A percentile compares a stretch with the other conserved stretches of the same genome.
phyloP scores from a whole-genome alignment of 2,888 invertebrate genomes.

The Nephrotoma appendiculata region DNA sequence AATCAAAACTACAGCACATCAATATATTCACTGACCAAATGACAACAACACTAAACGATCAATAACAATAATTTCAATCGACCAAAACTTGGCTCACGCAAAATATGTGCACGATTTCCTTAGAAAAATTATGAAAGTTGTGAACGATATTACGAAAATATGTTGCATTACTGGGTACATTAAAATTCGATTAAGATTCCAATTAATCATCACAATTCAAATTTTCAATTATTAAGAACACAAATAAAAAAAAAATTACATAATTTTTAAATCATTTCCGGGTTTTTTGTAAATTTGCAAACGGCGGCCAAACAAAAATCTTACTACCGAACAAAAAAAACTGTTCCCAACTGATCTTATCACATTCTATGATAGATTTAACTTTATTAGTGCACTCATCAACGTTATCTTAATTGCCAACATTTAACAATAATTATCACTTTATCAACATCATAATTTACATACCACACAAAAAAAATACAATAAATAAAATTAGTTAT shows the following conservation, averaged over 20 bases:
- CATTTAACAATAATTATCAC: background rate
- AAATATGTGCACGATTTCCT: background rate
- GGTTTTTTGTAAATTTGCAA: background rate
- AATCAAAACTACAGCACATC: background rate
- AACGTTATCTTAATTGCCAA: background rate
- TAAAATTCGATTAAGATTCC: background rate
- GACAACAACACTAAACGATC: background rate
- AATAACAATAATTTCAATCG: background rate
- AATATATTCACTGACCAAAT: background rate
- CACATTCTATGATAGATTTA: background rate
- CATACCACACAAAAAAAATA: background rate
- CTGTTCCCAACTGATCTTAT: background rate
- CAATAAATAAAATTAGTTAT: background rate
- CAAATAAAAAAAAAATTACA: background rate
- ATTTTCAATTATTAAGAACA: background rate
- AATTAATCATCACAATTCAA: background rate
- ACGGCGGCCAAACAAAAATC: background rate
- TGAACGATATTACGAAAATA: background rate
- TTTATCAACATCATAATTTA: background rate
- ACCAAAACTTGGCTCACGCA: background rate
- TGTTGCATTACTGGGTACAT: background rate
- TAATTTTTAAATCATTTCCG: background rate
- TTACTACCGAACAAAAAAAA: background rate
- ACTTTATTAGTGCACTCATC: background rate
- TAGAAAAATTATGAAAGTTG: background rate